Base-by-base conservation (phyloP, 2,113 vertebrate species). In the Entelurus aequoreus region DNA sequence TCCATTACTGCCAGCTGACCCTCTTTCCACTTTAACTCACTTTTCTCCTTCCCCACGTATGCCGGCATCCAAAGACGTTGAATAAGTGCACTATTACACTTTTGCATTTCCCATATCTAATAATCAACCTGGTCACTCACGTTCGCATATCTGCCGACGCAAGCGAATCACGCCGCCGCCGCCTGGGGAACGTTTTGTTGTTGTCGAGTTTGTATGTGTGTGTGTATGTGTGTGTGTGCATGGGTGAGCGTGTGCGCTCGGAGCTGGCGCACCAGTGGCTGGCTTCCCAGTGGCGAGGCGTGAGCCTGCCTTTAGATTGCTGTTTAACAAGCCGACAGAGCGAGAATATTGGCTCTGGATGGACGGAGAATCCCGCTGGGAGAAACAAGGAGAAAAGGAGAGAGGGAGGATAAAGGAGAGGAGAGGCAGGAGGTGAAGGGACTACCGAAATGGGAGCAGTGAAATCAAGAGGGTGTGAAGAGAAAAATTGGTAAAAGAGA, bases 291-390 rank as follows among this genome's bases (percentile, higher is more conserved):
- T 71, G 80, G 81, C 38, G 65, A 74, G 71, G 81, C 81, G 87
- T 89, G 87, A 86, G 84, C 65, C 81, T 87, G 87, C 84, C 86
- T 89, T 89, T 89, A 89, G 86, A 89, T 89, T 89, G 86, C 86
- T 87, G 83, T 86, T 89, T 89, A 87, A 87, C 83, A 83, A 83
- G 74, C 74, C 74, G 63, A 76, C 85, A 85, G 81, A 80, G 81
- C 69, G 83, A 80, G 79, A 79, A 84, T 84, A 86, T 87, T 87
- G 85, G 84, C 85, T 83, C 75, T 71, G 78, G 79, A 81, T 73
- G 80, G 81, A 84, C 79, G 66, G 74, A 70, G 76, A 67, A 64
- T 13, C 78, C 84, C 73, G 14, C 73, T 65, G 82, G 79, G 80
- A 83, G 63, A 54, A 68, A 70, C 42, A 44, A 46, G 48, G 55